Evolutionary conservation across 2,797 vertebrate genomes (phyloP).

Genomic region (Helostoma temminkii): DNA sequence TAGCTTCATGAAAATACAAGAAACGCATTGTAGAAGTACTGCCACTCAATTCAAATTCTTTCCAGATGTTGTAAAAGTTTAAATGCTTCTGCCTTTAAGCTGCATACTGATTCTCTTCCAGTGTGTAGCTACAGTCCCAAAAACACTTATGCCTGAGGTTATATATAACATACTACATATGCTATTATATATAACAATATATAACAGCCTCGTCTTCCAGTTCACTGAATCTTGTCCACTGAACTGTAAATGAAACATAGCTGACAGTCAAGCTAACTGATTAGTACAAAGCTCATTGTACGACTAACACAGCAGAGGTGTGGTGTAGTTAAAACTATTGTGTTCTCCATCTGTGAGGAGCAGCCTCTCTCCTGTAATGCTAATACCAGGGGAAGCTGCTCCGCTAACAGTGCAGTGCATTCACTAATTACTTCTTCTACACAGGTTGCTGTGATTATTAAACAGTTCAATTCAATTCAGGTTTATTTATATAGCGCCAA

Average conservation of each 20-base stretch:
- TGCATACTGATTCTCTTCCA: not conserved
- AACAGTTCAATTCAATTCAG: too few species aligned
- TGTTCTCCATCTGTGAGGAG: not conserved
- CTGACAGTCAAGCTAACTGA: not conserved
- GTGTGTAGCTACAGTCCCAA: not conserved
- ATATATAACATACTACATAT: too few species aligned
- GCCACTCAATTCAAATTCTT: conserved; percentile 9
- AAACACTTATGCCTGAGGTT: not conserved
- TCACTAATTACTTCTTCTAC: too few species aligned
- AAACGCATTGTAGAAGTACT: not conserved
- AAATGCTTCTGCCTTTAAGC: not conserved
- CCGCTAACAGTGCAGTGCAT: too few species aligned
- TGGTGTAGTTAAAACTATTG: not conserved
- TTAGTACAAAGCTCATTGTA: not conserved
- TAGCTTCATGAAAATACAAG: not conserved
- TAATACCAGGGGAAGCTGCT: not conserved
- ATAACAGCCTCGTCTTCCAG: not conserved
- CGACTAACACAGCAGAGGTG: not conserved
- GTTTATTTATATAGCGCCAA: too few species aligned
- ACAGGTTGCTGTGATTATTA: too few species aligned
- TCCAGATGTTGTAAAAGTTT: not conserved
- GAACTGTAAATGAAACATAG: not conserved
- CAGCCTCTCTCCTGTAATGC: not conserved
- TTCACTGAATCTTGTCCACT: not conserved
- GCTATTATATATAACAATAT: too few species aligned